These are phyloP conservation scores for Drosophila kepulauana DNA, from an alignment of 1,140 invertebrate species.

Conservation along the genomic window DNA sequence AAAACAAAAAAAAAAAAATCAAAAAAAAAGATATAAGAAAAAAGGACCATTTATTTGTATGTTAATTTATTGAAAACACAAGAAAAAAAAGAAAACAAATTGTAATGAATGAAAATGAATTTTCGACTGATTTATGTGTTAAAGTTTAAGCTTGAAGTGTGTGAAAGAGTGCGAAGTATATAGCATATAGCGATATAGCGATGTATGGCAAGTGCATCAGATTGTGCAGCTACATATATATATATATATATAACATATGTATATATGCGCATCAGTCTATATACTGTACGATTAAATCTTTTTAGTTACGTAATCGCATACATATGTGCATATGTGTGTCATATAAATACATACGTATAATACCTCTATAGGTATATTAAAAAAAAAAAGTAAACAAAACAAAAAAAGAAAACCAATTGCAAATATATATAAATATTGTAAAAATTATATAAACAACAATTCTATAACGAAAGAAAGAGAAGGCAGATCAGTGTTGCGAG, in stretches of 20 bases:
- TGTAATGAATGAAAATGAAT: conserved; percentile 59
- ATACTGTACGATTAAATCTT: conserved; percentile 18
- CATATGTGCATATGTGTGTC: conserved; percentile 13
- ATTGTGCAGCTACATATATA: conserved; percentile 10
- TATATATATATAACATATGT: too few species aligned
- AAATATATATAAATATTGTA: conserved; percentile 43
- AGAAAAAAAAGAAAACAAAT: conserved; percentile 49
- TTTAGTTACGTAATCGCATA: conserved; percentile 24
- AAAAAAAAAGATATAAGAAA: background rate
- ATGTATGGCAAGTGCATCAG: conserved; percentile 25
- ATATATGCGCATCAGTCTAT: conserved; percentile 3
- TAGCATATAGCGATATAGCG: conserved; percentile 24
- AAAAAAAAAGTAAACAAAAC: background rate
- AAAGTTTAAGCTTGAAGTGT: conserved; percentile 59
- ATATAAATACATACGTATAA: conserved; percentile 20
- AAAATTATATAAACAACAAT: conserved; percentile 36
- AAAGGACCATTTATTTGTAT: conserved; percentile 27
- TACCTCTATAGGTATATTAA: conserved; percentile 9
- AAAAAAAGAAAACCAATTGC: background rate
- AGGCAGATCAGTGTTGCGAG: conserved; percentile 11
- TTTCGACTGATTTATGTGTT: conserved; percentile 72
- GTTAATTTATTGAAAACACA: conserved; percentile 51
- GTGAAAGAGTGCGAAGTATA: conserved; percentile 32
- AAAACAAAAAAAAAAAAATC: conserved; percentile 6
- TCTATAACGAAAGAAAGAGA: conserved; percentile 2